A percentile compares a stretch with the other conserved stretches of the same genome.
Evolutionary conservation across 2,113 vertebrate species (phyloP).

Genomic region (Saccopteryx leptura): DNA sequence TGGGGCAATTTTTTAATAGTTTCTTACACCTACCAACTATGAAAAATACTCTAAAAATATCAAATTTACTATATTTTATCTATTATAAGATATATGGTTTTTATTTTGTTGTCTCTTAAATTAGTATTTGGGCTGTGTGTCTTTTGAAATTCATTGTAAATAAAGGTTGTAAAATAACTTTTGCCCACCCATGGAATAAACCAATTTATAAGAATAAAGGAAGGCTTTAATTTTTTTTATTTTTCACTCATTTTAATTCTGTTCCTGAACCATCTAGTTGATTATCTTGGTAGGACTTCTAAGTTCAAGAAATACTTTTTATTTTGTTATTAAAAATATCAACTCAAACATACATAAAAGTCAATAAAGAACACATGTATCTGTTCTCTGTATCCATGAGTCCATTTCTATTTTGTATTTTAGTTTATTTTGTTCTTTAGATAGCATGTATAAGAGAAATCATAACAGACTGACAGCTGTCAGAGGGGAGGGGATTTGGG

Average conservation of each 20-base stretch:
- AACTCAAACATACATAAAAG: neutral
- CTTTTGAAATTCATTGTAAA: neutral
- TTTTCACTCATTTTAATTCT: neutral
- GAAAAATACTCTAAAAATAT: neutral
- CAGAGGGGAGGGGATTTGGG: too few species aligned
- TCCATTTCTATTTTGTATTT: too few species aligned
- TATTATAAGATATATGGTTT: neutral
- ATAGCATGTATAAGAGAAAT: too few species aligned
- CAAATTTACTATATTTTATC: neutral
- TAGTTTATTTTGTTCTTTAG: too few species aligned
- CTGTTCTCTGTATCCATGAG: too few species aligned
- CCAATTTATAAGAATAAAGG: neutral
- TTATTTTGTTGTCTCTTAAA: neutral
- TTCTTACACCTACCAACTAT: neutral
- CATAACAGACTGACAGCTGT: too few species aligned
- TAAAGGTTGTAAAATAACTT: neutral
- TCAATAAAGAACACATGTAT: neutral
- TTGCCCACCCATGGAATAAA: neutral
- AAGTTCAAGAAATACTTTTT: neutral
- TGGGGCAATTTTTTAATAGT: constrained; percentile 11
- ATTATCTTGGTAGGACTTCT: neutral
- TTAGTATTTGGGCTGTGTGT: neutral
- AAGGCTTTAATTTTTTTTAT: neutral
- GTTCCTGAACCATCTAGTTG: neutral
- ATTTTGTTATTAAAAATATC: neutral